These are phyloP conservation scores for Lipophrys pholis DNA, from an alignment of 2,113 vertebrate genomes.

Conservation along the genomic window DNA sequence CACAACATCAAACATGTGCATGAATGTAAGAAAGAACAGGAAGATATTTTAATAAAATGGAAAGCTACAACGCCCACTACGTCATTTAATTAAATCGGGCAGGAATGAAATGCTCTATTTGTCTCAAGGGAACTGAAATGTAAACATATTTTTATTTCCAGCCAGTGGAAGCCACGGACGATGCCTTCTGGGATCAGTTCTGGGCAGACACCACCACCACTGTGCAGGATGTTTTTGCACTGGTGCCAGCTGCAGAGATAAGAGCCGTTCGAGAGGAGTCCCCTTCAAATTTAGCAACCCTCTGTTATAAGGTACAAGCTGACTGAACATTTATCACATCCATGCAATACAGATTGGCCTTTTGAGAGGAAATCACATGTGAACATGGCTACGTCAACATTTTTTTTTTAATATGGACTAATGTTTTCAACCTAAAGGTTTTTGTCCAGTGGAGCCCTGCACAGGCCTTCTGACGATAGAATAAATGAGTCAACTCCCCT, in stretches of 20 bases:
- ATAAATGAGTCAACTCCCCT: constrained; percentile 66
- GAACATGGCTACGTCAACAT: neutral
- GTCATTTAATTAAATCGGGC: no score
- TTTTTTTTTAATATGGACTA: neutral
- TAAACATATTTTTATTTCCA: constrained; percentile 61
- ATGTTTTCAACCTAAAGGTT: constrained; percentile 25
- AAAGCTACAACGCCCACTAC: no score
- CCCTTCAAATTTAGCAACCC: constrained; percentile 95
- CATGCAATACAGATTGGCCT: neutral
- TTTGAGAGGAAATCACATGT: neutral
- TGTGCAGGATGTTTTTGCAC: constrained; percentile 96
- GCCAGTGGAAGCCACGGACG: constrained; percentile 98
- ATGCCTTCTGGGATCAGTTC: constrained; percentile 99
- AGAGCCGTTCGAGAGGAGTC: constrained; percentile 97
- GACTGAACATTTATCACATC: neutral
- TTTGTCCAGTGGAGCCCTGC: constrained; percentile 13
- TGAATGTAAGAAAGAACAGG: constrained; percentile 3
- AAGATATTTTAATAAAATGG: no score
- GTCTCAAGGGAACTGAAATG: constrained; percentile 7
- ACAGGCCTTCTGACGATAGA: constrained; percentile 50
- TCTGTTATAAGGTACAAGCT: constrained; percentile 94
- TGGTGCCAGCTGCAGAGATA: constrained; percentile 98
- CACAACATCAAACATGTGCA: neutral
- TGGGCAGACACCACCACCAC: constrained; percentile 96
- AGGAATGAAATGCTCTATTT: constrained; percentile 5